Evolutionary conservation across 2,797 vertebrate genomes (phyloP), one percentile per base, ranked within the genome.

Genomic region (Pygocentrus nattereri): DNA sequence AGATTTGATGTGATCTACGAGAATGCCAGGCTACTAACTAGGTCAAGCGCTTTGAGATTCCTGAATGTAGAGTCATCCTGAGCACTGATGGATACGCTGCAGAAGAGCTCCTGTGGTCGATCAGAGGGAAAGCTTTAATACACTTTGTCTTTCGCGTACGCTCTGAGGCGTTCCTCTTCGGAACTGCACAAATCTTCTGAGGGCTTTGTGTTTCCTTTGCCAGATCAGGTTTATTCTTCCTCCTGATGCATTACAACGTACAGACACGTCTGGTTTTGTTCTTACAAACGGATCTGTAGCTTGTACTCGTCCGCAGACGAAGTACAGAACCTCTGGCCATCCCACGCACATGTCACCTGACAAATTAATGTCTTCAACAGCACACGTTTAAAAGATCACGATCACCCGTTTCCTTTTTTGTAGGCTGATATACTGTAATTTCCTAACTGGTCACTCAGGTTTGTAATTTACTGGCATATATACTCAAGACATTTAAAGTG

Each of bases 1-100:
- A 54, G 49, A 72, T 64, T 5, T 54, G 59, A 25, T 30, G 49
- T 83, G 82, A 88, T 82, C 65, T 25, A 74, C 72, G 11, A 73
- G 78, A 61, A 67, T 50, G 67, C 49, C 52, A 72, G 78, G 75
- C 21, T 41, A 62, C 7, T 83, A 88, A 88, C 72, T 88, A 86
- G 88, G 87, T 90, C 87, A 86, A 74, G 58, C 68, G 41, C 23
- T 41, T 52, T 34, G 54, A 50, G 76, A 78, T 79, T 77, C 69
- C 85, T 71, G 74, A 74, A 47, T 67, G 81, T 82, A 10, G 81
- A 50, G 69, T 83, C 74, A 78, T 56, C 19, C 76, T 27, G 59
- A 44, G 47, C 44, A 7, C 18, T 41, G 41, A 52, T 13, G 67
- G 67, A 69, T 47, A 47, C 27, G 31, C 71, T 31, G 30, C 70